Conservation (phyloP, 2,113 vertebrate species). For the Scartelaos histophorus region DNA sequence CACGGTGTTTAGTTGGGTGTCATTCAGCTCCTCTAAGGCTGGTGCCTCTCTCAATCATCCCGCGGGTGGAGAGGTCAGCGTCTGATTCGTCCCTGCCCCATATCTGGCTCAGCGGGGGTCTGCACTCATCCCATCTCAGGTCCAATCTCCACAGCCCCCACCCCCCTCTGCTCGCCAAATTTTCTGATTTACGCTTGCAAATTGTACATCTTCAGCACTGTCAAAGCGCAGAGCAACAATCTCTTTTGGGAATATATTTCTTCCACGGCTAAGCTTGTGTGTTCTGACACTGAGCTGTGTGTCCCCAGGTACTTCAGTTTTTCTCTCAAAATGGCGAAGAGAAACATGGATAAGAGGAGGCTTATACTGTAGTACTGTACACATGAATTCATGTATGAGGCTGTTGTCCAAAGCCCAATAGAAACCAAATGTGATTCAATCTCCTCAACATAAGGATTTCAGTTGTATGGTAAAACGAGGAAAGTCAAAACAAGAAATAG, state of each 20-base stretch:
- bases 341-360: conserved; percentile 55
- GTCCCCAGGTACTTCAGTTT: conserved; percentile 50
- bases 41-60: conserved; percentile 73
- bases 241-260: conserved; percentile 72
- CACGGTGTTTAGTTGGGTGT: conserved; percentile 58
- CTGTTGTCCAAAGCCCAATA: conserved; percentile 41
- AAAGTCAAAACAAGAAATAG: neutral
- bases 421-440: conserved; percentile 55
- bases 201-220: conserved; percentile 65
- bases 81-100: conserved; percentile 62
- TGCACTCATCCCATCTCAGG: conserved; percentile 69
- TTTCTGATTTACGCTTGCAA: conserved; percentile 71
- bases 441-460: conserved; percentile 59
- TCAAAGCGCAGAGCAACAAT: conserved; percentile 67
- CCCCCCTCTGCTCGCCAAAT: conserved; percentile 64
- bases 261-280: conserved; percentile 56
- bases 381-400: conserved; percentile 61
- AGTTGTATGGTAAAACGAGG: neutral
- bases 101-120: conserved; percentile 68
- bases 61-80: conserved; percentile 51
- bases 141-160: conserved; percentile 48
- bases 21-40: conserved; percentile 49
- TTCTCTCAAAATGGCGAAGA: conserved; percentile 31
- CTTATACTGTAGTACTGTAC: conserved; percentile 31
- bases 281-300: conserved; percentile 42